These are phyloP conservation scores for Esox masquinongy DNA, from an alignment of 2,797 vertebrate genomes.

Conservation along the genomic window DNA sequence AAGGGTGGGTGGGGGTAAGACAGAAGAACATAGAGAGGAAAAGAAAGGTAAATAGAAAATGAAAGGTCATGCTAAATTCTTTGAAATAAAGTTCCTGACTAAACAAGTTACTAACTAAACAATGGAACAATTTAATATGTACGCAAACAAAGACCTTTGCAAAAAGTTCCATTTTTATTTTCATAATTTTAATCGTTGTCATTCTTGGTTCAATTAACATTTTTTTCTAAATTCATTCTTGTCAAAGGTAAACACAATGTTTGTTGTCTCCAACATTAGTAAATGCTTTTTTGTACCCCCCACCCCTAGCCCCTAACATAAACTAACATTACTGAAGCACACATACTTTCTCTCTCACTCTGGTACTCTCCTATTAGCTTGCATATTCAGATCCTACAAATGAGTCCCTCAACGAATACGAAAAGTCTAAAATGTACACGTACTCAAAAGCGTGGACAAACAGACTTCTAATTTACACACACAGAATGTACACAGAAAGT, in stretches of 20 bases:
- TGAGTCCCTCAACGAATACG: constrained; percentile 68
- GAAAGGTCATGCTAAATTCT: not conserved
- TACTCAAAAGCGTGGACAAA: constrained; percentile 69
- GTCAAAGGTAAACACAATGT: constrained; percentile 70
- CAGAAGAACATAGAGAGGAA: constrained; percentile 23
- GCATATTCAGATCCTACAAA: constrained; percentile 81
- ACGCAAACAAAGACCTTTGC: constrained; percentile 36
- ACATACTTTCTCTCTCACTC: constrained; percentile 43
- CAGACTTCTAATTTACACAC: constrained; percentile 58
- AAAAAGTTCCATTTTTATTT: constrained; percentile 75
- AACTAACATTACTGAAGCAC: constrained; percentile 67
- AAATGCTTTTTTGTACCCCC: constrained; percentile 45
- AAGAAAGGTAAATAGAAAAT: constrained; percentile 24
- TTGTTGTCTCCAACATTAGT: constrained; percentile 60
- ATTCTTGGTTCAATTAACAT: constrained; percentile 75
- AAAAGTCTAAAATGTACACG: constrained; percentile 76
- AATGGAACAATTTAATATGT: not conserved
- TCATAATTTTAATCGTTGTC: constrained; percentile 73
- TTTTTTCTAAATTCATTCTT: constrained; percentile 49
- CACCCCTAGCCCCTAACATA: constrained; percentile 40
- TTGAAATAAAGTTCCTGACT: not conserved
- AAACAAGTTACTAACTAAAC: not conserved
- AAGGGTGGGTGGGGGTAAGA: constrained; percentile 36
- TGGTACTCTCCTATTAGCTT: constrained; percentile 60
- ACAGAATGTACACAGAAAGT: constrained; percentile 49